Evolutionary conservation across 2,113 vertebrate species (phyloP), one percentile per base, ranked within the genome.

Genomic region (Vidua macroura): DNA sequence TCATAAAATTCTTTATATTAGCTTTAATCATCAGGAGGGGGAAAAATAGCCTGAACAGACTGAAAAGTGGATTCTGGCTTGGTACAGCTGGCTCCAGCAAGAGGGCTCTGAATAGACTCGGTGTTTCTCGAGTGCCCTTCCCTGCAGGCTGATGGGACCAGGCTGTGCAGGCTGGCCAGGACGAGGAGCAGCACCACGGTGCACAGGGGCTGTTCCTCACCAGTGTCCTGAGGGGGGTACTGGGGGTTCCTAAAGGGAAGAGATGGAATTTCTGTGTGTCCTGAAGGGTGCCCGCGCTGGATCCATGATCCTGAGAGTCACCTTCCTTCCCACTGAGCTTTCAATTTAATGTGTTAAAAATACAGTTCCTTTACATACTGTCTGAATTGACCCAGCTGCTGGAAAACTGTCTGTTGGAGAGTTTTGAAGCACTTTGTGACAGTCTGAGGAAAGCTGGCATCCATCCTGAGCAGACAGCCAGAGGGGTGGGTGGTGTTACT

Each of bases 1-100:
- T 96, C 78, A 86, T 91, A 94, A 90, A 94, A 86, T 25, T 52
- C 68, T 94, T 96, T 74, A 67, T 94, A 63, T 92, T 86, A 20
- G n/a, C 39, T 95, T 93, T 88, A 83, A 88, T 83, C 88, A 60
- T 81, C 73, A 83, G 46, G 39, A 92, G 41, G 10, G 30, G 53
- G 33, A 6, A 58, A 88, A 92, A 55, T 23, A 49, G 46, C 66
- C 46, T 23, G 69, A 86, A 52, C 35, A 60, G 75, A 15, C 22
- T 88, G 82, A 56, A 52, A 75, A 90, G 64, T 27, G 48, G 64
- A 31, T 74, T 80, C 55, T 89, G 64, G 13, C n/a, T 78, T 80
- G 63, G 52, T 68, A 55, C 43, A 77, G 30, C 89, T 77, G 82
- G 28, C 68, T 96, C 44, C 68, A 87, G 77, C 44, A 43, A 14